Percentiles rank a stretch among this genome's conserved stretches.
Evolutionary conservation across 2,888 invertebrate genomes (phyloP).

Genomic region (Pyrrhia umbra): DNA sequence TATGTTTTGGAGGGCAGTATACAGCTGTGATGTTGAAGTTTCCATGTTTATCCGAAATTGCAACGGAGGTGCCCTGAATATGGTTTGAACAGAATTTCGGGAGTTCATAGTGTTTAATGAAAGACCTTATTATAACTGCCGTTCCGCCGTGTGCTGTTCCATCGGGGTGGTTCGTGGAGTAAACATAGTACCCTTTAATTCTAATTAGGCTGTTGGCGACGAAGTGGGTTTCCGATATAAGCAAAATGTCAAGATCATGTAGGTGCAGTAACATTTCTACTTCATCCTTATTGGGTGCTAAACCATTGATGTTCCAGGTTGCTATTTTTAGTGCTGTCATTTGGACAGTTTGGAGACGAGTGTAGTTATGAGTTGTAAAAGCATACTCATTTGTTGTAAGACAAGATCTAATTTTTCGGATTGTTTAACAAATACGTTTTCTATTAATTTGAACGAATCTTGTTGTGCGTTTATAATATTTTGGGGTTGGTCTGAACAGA

Average conservation of each 20-base stretch:
- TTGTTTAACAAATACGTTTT: background rate
- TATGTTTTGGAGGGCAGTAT: constrained; percentile 55
- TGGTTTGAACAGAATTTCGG: constrained; percentile 9
- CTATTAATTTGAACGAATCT: background rate
- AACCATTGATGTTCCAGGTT: constrained; percentile 45
- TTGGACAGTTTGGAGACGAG: constrained; percentile 10
- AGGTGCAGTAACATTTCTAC: background rate
- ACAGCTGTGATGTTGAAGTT: constrained; percentile 30
- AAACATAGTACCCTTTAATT: background rate
- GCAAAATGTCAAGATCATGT: constrained; percentile 31
- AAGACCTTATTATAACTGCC: constrained; percentile 26
- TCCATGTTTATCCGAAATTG: constrained; percentile 23
- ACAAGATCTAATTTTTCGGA: constrained; percentile 11
- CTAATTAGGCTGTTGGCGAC: background rate
- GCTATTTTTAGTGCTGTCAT: background rate
- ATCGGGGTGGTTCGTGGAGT: constrained; percentile 40
- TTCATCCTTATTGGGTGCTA: constrained; percentile 35
- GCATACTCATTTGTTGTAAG: constrained; percentile 34
- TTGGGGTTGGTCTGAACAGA: too few species aligned
- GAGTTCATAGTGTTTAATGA: constrained; percentile 32
- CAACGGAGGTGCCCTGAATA: constrained; percentile 44
- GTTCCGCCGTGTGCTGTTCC: constrained; percentile 45
- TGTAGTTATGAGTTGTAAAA: constrained; percentile 25
- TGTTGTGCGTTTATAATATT: too few species aligned
- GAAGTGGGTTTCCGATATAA: constrained; percentile 43